A percentile compares a stretch with the other conserved stretches of the same genome.
Evolutionary conservation across 1,140 invertebrate genomes (phyloP).

Genomic region (Drosophila quadrilineata): DNA sequence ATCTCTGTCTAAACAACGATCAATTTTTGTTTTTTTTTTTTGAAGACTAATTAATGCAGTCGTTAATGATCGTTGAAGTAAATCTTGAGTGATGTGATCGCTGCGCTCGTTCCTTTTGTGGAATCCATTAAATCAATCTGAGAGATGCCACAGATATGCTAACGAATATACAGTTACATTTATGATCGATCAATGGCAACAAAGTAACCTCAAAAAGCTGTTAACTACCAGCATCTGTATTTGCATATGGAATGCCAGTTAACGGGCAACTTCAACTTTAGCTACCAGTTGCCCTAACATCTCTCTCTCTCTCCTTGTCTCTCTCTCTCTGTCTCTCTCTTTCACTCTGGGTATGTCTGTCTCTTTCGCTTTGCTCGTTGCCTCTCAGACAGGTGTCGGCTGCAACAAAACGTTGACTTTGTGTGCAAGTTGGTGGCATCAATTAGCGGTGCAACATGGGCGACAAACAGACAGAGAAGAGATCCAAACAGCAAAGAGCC

Average conservation of each 20-base stretch:
- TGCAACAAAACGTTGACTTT: not conserved
- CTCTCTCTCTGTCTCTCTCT: not conserved
- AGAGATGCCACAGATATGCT: constrained; percentile 11
- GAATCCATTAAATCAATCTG: constrained; percentile 1
- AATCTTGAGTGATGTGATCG: not conserved
- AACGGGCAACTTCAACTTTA: not conserved
- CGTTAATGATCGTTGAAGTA: constrained; percentile 19
- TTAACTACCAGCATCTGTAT: too few species aligned
- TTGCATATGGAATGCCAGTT: constrained; percentile 20
- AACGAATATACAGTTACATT: constrained; percentile 2
- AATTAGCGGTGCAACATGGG: constrained; percentile 19
- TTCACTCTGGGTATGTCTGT: not conserved
- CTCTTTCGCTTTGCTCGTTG: not conserved
- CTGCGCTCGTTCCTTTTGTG: not conserved
- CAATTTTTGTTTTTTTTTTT: too few species aligned
- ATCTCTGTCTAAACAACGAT: too few species aligned
- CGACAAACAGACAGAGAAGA: not conserved
- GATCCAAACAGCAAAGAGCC: not conserved
- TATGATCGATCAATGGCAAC: constrained; percentile 1
- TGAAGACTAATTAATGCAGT: constrained; percentile 32
- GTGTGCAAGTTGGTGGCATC: not conserved
- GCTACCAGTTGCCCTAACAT: constrained; percentile 13
- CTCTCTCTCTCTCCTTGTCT: constrained; percentile 17
- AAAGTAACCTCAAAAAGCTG: too few species aligned
- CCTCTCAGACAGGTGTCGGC: constrained; percentile 31